Conservation (phyloP, 2,888 invertebrate genomes). For the Callosobruchus maculatus region DNA sequence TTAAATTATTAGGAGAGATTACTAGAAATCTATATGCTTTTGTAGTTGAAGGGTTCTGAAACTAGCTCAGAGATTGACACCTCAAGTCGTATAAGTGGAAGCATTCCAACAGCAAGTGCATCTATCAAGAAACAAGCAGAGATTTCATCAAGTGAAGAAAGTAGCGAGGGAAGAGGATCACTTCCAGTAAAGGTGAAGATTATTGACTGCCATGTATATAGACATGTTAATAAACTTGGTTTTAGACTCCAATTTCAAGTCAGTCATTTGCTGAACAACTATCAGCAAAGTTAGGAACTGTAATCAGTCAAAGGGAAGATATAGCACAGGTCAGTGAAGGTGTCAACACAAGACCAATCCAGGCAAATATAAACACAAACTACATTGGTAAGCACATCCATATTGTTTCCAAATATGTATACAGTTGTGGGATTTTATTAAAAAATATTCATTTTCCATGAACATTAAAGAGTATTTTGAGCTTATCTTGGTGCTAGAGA, state of each 20-base stretch:
- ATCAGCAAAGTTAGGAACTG: conserved; percentile 56
- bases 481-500: too few relatives aligned
- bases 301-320: conserved; percentile 41
- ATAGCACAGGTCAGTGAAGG: conserved; percentile 32
- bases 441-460: too few relatives aligned
- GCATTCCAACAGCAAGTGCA: conserved; percentile 34
- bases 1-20: background rate
- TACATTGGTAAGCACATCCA: background rate
- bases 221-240: background rate
- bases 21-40: too few relatives aligned
- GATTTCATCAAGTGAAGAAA: conserved; percentile 28
- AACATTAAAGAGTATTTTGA: too few relatives aligned
- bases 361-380: conserved; percentile 20
- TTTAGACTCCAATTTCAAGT: conserved; percentile 28
- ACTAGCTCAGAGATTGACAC: conserved; percentile 38
- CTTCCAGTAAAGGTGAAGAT: conserved; percentile 28
- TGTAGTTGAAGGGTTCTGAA: conserved; percentile 28
- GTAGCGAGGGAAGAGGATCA: conserved; percentile 30
- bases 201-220: background rate
- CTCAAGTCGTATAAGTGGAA: conserved; percentile 17
- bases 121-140: conserved; percentile 27
- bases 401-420: background rate
- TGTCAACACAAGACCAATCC: conserved; percentile 51
- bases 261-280: conserved; percentile 60
- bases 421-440: too few relatives aligned